Percentiles rank a stretch among this genome's conserved stretches.
Conservation (phyloP, 2,888 invertebrate species). For the Drepana falcataria region DNA sequence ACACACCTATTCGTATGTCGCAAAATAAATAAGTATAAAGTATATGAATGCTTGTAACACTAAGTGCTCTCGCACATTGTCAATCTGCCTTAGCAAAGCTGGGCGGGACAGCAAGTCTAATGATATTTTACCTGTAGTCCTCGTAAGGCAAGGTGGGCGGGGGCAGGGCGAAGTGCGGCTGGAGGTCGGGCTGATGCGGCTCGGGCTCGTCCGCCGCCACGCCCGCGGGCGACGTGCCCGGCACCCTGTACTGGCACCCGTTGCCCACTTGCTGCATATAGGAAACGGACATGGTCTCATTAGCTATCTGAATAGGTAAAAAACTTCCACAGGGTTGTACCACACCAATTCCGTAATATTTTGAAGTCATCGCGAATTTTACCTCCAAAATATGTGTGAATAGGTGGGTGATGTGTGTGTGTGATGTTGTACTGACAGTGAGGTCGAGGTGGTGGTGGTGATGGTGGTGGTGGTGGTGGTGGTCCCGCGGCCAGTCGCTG, state of each 20-base stretch:
- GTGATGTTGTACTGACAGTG: conserved; percentile 19
- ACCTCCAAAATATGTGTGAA: too few species aligned
- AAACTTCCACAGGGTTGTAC: too few species aligned
- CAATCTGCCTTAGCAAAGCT: too few species aligned
- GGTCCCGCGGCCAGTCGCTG: conserved; percentile 54
- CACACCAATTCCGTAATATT: too few species aligned
- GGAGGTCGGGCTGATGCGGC: conserved; percentile 35
- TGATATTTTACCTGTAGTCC: conserved; percentile 45
- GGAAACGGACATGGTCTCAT: too few species aligned
- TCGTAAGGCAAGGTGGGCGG: conserved; percentile 51
- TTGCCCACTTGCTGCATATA: conserved; percentile 25
- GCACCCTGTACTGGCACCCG: conserved; percentile 53
- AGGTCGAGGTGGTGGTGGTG: conserved; percentile 42
- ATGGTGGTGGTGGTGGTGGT: conserved; percentile 40
- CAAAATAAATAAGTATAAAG: too few species aligned
- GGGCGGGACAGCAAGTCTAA: too few species aligned
- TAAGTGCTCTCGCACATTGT: too few species aligned
- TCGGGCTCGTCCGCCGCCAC: conserved; percentile 23
- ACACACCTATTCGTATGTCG: too few species aligned
- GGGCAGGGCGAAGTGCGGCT: conserved; percentile 53
- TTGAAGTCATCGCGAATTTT: too few species aligned
- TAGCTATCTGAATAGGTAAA: too few species aligned
- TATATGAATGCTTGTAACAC: too few species aligned
- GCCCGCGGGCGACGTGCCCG: conserved; percentile 40
- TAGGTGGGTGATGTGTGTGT: neutral